phyloP scores from a whole-genome alignment of 2,113 vertebrate genomes.

The Erythrocercus mccallii region DNA sequence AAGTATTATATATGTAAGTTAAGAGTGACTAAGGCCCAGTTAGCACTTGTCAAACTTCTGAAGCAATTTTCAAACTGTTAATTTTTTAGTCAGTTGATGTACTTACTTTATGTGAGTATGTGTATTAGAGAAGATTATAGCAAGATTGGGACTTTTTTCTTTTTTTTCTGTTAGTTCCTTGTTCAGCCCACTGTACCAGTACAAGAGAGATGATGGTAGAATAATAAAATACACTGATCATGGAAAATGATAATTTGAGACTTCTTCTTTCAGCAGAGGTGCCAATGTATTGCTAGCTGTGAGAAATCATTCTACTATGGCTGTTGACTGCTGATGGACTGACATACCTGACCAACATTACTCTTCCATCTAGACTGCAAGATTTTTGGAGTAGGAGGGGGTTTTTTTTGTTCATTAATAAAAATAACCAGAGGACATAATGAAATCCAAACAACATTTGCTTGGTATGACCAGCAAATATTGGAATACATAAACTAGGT shows the following conservation, averaged over 20 bases:
- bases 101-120: not conserved
- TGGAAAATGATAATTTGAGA: not conserved
- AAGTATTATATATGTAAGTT: not conserved
- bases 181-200: not conserved
- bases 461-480: not conserved
- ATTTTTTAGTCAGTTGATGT: not conserved
- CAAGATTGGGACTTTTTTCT: not conserved
- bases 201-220: not conserved
- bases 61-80: not conserved
- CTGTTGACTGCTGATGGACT: not conserved
- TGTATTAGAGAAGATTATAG: not conserved
- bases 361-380: not conserved
- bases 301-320: not conserved
- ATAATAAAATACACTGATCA: not conserved
- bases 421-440: not conserved
- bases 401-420: not conserved
- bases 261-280: not conserved
- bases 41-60: not conserved
- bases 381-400: not conserved
- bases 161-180: not conserved
- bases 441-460: not conserved
- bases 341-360: not conserved
- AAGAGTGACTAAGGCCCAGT: not conserved
- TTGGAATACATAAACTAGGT: not conserved
- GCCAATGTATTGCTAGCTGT: not conserved